Evolutionary conservation across 2,888 invertebrate species (phyloP).

Genomic region (Coecobrya sp.): DNA sequence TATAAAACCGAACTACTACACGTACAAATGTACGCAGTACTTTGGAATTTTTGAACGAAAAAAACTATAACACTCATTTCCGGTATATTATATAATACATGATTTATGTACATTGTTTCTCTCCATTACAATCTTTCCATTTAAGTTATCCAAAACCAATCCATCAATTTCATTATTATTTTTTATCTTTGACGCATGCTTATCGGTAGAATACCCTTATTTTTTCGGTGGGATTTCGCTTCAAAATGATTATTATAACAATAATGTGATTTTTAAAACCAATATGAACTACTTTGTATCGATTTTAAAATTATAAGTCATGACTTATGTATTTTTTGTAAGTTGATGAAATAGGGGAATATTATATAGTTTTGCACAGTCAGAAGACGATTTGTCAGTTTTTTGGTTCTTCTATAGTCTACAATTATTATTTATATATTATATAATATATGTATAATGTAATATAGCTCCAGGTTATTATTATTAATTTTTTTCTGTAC

Average conservation of each 20-base stretch:
- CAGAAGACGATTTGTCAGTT: constrained; percentile 58
- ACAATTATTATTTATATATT: constrained; percentile 25
- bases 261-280: constrained; percentile 18
- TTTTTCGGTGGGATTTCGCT: constrained; percentile 53
- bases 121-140: background rate
- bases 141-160: background rate
- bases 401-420: constrained; percentile 53
- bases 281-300: constrained; percentile 36
- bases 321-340: constrained; percentile 5
- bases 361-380: constrained; percentile 49
- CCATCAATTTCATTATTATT: background rate
- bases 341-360: constrained; percentile 32
- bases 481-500: constrained; percentile 39
- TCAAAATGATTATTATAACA: constrained; percentile 18
- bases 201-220: constrained; percentile 48
- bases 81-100: constrained; percentile 12
- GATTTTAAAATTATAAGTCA: constrained; percentile 13
- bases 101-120: constrained; percentile 39
- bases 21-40: background rate
- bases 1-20: background rate
- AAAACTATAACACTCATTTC: background rate
- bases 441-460: constrained; percentile 15
- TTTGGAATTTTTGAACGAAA: constrained; percentile 29
- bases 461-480: constrained; percentile 66
- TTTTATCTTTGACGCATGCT: background rate